Evolutionary conservation across 2,113 vertebrate genomes (phyloP).

Genomic region (Patagioenas fasciata): DNA sequence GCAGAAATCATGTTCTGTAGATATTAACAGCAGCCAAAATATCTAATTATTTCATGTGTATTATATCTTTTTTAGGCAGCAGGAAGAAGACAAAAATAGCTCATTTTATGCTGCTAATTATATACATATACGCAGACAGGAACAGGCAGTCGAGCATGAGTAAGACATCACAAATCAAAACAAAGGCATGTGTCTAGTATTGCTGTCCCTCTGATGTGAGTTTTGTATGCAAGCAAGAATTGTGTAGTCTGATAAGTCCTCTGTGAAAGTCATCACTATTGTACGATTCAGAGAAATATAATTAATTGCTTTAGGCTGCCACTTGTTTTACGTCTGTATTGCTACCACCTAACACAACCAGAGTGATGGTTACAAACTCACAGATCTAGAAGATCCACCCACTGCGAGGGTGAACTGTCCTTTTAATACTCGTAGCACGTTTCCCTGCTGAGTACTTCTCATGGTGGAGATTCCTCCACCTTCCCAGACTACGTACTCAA

Average conservation of each 20-base stretch:
- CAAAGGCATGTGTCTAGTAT: background rate
- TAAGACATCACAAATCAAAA: background rate
- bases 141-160: background rate
- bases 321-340: background rate
- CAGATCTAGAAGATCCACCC: background rate
- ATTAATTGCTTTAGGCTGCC: background rate
- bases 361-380: background rate
- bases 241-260: background rate
- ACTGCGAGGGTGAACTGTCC: background rate
- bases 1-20: background rate
- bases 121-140: background rate
- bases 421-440: background rate
- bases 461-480: background rate
- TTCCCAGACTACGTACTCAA: background rate
- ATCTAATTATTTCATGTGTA: background rate
- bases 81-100: background rate
- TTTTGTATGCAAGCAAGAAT: background rate
- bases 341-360: background rate
- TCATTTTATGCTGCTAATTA: background rate
- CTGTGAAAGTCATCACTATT: background rate
- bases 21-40: background rate
- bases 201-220: background rate
- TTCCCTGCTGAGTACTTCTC: background rate
- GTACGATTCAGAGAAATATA: background rate
- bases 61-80: background rate